phyloP scores from a whole-genome alignment of 2,888 invertebrate genomes.

The Stenotaenia linearis region DNA sequence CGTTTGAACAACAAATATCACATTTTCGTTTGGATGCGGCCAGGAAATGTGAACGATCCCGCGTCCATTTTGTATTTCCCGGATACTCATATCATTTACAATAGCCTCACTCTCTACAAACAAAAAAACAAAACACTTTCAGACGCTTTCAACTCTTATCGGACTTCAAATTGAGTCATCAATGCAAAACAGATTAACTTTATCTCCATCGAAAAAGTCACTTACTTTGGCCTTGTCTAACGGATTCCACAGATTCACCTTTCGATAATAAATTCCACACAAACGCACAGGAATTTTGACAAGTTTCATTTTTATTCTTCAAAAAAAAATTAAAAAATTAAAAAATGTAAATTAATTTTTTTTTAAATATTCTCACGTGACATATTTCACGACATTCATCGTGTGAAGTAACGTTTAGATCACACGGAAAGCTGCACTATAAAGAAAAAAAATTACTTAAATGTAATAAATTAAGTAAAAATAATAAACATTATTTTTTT shows the following conservation, averaged over 20 bases:
- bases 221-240: neutral
- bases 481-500: neutral
- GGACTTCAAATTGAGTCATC: no score
- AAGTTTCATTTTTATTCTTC: neutral
- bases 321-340: neutral
- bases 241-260: neutral
- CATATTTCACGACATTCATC: neutral
- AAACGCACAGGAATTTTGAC: neutral
- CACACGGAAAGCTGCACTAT: neutral
- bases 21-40: neutral
- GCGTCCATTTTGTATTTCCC: neutral
- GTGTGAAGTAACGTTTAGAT: neutral
- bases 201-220: no score
- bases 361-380: neutral
- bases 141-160: neutral
- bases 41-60: neutral
- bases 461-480: neutral
- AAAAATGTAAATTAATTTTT: neutral
- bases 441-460: neutral
- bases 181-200: no score
- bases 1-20: neutral
- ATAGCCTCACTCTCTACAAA: neutral
- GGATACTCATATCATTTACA: neutral
- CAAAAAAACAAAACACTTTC: neutral
- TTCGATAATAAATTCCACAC: neutral